Base-by-base conservation (phyloP, 2,888 invertebrate species). In the Cepaea hortensis region DNA sequence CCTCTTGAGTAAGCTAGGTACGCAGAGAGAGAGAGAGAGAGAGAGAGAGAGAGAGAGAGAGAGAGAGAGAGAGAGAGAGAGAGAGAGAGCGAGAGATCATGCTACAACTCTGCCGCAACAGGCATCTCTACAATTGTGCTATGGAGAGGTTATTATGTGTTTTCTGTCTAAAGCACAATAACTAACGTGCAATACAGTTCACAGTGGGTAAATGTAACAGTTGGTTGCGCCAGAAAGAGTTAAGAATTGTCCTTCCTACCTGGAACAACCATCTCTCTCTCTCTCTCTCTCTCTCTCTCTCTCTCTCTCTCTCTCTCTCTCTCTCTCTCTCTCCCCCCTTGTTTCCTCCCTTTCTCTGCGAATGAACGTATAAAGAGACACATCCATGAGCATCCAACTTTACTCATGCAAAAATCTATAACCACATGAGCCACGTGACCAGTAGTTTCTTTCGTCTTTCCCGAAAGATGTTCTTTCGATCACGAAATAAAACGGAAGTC, bases 401-500 rank as follows among this genome's bases (percentile, higher is more conserved):
- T 15, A 68, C 11, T 73, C 35, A 61, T 35, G 72, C 23, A 48
- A 73, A 81, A 83, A 83, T 83, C 82, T 15, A 61, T 73, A 83
- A 70, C 23, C 82, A 73, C 61, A 62, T n/a, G 20, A 11, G 55
- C 18, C 77, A 77, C 79, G 77, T 79, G 85, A 85, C 79, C 79
- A 76, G 68, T 68, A 77, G 48, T 79, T 68, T 23, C 55, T 79
- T 79, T 73, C 61, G 15, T 11, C 9, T 55, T 11, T 11, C 7
- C 55, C 55, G 55, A 55, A 55, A 55, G 7, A 55, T 55, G 55
- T 55, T 55, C 11, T 3, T 68, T 79, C 68, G n/a, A 65, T 76
- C 50, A 77, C 85, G 85, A 50, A 85, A 65, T 50, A n/a, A 76
- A 50, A 15, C 85, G 85, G 35, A 85, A 55, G 23, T 35, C 55